Base-by-base conservation (phyloP, 1,140 invertebrate genomes). In the Zophobas atratus region DNA sequence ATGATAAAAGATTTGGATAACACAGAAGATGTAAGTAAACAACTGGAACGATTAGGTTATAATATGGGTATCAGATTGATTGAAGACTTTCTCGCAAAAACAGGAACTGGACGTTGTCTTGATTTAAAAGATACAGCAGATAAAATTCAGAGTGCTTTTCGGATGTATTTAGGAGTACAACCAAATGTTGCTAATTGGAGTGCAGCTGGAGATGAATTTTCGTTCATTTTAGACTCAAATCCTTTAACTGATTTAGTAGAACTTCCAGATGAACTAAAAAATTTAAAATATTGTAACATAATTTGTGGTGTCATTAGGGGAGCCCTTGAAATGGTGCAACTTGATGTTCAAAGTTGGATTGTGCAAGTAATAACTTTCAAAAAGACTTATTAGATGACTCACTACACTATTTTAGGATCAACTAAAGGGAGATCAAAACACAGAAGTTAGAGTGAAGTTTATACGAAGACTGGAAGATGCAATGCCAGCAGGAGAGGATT, bases 191-290 rank as follows among this genome's bases (percentile, higher is more conserved):
- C 94, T 0, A 98, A 97, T 84, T 99, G 97, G 97, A 98, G 94
- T 82, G 90, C 94, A 60, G 91, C 95, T 3, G 96, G 94, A 1
- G 97, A 99, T 88, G 98, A 99, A 88, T 99, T 99, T 89, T 99
- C 98, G 0, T 88, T 99, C 1, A 92, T 97, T 0, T 94, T 99
- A 86, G 98, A 99, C 79, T 91, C 93, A 41, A 99, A 99, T 89
- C 98, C 98, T 0, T 86, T 99, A 8, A 97, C 95, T n/a, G 98
- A 99, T 87, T 99, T 99, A 91, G 98, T 99, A 1, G 98, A 99
- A 88, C 90, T 99, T 80, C 98, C 98, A 2, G 96, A 97, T 4
- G 97, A 98, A 85, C 89, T 95, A 57, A 94, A 92, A 84, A 92
- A 92, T 82, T 89, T 99, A 0, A 96, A 97, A 84, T 99, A 99